Conservation (phyloP, 2,797 vertebrate genomes). For the Onychomys leucogaster region DNA sequence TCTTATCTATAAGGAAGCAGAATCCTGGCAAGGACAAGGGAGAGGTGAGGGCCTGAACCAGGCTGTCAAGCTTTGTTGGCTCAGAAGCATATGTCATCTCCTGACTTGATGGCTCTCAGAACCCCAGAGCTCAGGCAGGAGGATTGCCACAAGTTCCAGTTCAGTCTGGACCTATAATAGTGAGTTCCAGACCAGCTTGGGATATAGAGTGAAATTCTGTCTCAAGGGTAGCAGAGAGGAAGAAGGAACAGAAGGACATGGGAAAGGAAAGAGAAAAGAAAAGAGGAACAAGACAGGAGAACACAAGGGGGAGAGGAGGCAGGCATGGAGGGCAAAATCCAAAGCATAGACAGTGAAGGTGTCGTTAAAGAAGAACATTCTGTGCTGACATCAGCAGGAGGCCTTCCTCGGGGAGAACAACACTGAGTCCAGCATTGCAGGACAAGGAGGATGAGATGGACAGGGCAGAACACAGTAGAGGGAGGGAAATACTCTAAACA, state of each 20-base stretch:
- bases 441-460: background rate
- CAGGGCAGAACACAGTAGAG: background rate
- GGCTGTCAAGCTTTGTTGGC: background rate
- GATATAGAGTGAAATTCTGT: background rate
- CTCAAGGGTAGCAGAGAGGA: background rate
- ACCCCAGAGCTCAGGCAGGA: background rate
- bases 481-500: background rate
- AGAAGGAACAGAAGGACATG: background rate
- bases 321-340: background rate
- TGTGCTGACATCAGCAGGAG: background rate
- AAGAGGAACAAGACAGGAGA: background rate
- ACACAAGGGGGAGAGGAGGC: background rate
- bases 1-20: conserved; percentile 45
- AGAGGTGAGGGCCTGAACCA: conserved; percentile 1
- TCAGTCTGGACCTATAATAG: background rate
- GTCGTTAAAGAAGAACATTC: conserved; percentile 31
- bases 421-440: background rate
- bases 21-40: background rate
- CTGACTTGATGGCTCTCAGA: background rate
- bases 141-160: background rate
- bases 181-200: background rate
- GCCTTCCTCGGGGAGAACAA: background rate
- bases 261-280: too few species aligned
- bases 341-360: conserved; percentile 1
- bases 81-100: background rate